phyloP scores from a whole-genome alignment of 1,140 invertebrate genomes.

The Argopecten irradians region DNA sequence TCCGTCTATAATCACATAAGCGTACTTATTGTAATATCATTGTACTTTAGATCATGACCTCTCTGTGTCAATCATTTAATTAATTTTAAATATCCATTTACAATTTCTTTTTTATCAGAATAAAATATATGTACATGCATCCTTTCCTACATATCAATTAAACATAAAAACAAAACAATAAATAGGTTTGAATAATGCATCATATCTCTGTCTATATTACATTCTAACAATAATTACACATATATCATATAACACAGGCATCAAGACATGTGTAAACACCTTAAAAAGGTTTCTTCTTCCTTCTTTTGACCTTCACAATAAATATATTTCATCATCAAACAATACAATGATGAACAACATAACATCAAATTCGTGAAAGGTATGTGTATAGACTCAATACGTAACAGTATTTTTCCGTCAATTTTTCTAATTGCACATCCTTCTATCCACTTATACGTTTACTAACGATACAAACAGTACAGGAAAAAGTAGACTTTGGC shows the following conservation, averaged over 20 bases:
- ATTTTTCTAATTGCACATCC: background rate
- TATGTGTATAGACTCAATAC: no score
- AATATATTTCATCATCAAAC: background rate
- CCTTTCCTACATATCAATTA: background rate
- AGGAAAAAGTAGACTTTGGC: background rate
- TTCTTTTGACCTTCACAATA: background rate
- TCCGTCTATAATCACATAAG: no score
- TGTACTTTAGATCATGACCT: background rate
- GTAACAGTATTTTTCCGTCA: background rate
- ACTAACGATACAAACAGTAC: background rate
- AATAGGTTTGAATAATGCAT: background rate
- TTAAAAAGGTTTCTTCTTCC: background rate
- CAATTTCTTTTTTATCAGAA: background rate
- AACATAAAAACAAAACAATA: background rate
- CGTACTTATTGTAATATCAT: background rate
- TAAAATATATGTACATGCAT: slow-evolving; percentile 11
- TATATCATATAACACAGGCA: background rate
- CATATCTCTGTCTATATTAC: background rate
- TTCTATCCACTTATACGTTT: background rate
- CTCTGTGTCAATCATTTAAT: background rate
- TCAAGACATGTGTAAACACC: background rate
- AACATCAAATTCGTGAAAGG: background rate
- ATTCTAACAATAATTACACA: background rate
- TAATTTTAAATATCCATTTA: background rate
- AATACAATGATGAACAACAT: background rate